phyloP scores from a whole-genome alignment of 2,888 invertebrate genomes.

The Sarcophaga subvicina region DNA sequence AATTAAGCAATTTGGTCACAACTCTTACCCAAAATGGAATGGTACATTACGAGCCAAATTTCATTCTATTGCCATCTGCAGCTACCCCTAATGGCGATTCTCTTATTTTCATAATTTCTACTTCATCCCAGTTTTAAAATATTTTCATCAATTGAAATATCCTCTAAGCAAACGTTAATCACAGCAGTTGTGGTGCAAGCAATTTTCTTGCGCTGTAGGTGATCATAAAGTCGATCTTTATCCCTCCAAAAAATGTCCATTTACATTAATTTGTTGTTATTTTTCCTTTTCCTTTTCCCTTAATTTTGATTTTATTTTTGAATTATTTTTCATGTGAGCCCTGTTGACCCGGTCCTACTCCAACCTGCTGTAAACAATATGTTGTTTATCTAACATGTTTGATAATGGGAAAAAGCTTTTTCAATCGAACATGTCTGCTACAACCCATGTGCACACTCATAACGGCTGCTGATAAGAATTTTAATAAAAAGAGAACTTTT shows the following conservation, averaged over 20 bases:
- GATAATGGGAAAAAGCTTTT: slow-evolving; percentile 47
- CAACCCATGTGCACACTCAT: background rate
- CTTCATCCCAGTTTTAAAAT: too few relatives aligned
- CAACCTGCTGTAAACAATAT: slow-evolving; percentile 45
- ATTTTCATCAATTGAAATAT: too few relatives aligned
- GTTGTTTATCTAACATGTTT: slow-evolving; percentile 41
- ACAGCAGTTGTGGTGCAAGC: too few relatives aligned
- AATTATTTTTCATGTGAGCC: slow-evolving; percentile 1
- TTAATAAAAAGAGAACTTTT: background rate
- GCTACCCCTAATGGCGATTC: too few relatives aligned
- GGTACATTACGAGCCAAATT: too few relatives aligned
- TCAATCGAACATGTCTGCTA: background rate
- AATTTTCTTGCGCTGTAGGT: too few relatives aligned
- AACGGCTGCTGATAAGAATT: background rate
- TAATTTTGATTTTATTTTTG: background rate
- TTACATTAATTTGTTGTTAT: slow-evolving; percentile 17
- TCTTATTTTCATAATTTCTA: too few relatives aligned
- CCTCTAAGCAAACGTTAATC: too few relatives aligned
- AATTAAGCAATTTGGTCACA: too few relatives aligned
- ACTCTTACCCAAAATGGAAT: too few relatives aligned
- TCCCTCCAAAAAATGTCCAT: background rate
- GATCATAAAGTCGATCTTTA: too few relatives aligned
- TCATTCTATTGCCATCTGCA: too few relatives aligned
- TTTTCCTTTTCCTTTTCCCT: background rate
- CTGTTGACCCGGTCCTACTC: slow-evolving; percentile 67